Evolutionary conservation across 2,888 invertebrate species (phyloP).

Genomic region (Lypha dubia): DNA sequence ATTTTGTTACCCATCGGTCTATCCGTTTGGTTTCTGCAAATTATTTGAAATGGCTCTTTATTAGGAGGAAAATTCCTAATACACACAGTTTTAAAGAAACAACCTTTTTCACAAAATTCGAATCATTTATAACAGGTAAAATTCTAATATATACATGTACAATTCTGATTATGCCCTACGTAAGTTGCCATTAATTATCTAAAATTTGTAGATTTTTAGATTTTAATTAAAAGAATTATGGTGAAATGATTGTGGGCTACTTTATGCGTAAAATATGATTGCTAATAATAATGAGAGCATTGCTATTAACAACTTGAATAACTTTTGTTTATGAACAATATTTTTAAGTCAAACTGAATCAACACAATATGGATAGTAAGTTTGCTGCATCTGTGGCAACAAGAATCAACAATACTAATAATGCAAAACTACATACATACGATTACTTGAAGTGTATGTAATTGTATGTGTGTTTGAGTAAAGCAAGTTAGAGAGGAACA

Average conservation of each 20-base stretch:
- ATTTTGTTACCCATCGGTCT: too few species aligned
- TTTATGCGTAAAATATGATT: neutral
- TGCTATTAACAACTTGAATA: neutral
- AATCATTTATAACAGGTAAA: too few species aligned
- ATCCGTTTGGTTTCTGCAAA: too few species aligned
- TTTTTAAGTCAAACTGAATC: neutral
- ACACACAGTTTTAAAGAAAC: too few species aligned
- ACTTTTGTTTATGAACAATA: conserved; percentile 7
- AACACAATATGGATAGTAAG: neutral
- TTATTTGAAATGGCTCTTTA: too few species aligned
- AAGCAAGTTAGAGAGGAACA: neutral
- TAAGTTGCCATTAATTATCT: neutral
- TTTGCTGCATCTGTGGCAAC: conserved; percentile 9
- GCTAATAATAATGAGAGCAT: conserved; percentile 17
- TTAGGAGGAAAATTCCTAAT: too few species aligned
- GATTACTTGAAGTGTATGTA: too few species aligned
- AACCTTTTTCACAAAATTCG: too few species aligned
- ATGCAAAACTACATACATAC: neutral
- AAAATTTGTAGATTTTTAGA: neutral
- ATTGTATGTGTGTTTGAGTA: neutral
- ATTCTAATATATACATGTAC: too few species aligned
- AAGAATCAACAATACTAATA: neutral
- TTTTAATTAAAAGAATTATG: conserved; percentile 9
- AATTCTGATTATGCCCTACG: too few species aligned
- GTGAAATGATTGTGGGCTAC: neutral